Conservation (phyloP, 2,888 invertebrate species). For the Steinernema carpocapsae region DNA sequence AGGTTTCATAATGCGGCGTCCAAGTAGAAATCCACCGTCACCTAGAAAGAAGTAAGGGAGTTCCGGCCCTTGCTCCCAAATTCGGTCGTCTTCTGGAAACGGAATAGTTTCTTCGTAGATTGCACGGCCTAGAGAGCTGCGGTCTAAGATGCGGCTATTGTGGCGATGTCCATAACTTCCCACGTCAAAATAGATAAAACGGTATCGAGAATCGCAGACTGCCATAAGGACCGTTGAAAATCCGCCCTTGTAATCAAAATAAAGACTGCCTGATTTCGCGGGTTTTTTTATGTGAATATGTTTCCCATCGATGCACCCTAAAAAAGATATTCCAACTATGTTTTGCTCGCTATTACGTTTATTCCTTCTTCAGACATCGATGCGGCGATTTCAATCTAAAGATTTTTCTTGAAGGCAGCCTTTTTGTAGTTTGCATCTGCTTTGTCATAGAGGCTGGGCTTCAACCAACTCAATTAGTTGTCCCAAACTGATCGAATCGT, state of each 20-base stretch:
- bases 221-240: background rate
- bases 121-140: background rate
- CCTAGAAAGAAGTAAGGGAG: background rate
- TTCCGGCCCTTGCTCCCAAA: background rate
- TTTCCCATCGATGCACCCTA: conserved; percentile 2
- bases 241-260: background rate
- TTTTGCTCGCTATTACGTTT: background rate
- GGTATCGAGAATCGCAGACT: too few species aligned
- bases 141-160: background rate
- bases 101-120: background rate
- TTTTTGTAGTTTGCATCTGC: too few species aligned
- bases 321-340: background rate
- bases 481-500: too few species aligned
- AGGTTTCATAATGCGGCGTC: too few species aligned
- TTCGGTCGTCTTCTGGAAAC: background rate
- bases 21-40: too few species aligned
- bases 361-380: too few species aligned
- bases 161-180: too few species aligned
- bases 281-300: background rate
- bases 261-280: background rate
- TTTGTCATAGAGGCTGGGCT: too few species aligned
- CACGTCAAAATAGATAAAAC: too few species aligned
- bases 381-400: too few species aligned
- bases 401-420: too few species aligned
- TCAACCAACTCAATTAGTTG: too few species aligned